Base-by-base conservation (phyloP, 2,113 vertebrate species). In the Gambusia holbrooki region DNA sequence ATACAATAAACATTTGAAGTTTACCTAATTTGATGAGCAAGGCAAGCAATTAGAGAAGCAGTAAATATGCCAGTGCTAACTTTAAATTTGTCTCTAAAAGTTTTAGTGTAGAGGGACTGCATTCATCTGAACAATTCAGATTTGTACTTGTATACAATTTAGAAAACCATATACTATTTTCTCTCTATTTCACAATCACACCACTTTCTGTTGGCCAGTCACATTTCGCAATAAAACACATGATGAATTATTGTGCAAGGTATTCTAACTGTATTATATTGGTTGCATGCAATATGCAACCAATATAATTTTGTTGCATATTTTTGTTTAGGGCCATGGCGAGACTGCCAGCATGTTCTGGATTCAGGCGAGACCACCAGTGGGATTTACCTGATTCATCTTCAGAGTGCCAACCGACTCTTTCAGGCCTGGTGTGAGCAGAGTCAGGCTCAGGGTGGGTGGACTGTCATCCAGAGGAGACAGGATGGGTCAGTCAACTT, bases 401-500 rank as follows among this genome's bases (percentile, higher is more conserved):
- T 93, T 0, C 91, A 54, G 42, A 91, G 90, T 9, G 90, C 93
- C 45, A 95, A 94, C 80, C 93, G 85, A 0, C 89, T 95, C 62
- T 84, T 96, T 70, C 94, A 96, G 66, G 96, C 92, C 4, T 98
- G 97, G 96, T 98, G 97, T 14, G 96, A 97, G 25, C 96, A 97
- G 79, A 92, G 91, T 82, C 87, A 37, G 1, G 93, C 91, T 17
- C 90, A 94, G 12, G 96, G 96, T 22, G 96, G 97, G 32, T 98
- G 97, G 97, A 97, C 96, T 0, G 94, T 97, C 76, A 95, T 98
- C 76, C 97, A 98, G 88, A 93, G 95, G 82, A 92, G 97, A 81
- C 96, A 96, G 79, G 97, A 97, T 4, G 97, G 97, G 1, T 97
- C 96, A 0, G 95, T 97, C 70, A 96, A 96, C 88, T 98, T 98